Percentiles rank a stretch among this genome's conserved stretches.
Evolutionary conservation across 2,888 invertebrate species (phyloP).

Genomic region (Baccha elongata): DNA sequence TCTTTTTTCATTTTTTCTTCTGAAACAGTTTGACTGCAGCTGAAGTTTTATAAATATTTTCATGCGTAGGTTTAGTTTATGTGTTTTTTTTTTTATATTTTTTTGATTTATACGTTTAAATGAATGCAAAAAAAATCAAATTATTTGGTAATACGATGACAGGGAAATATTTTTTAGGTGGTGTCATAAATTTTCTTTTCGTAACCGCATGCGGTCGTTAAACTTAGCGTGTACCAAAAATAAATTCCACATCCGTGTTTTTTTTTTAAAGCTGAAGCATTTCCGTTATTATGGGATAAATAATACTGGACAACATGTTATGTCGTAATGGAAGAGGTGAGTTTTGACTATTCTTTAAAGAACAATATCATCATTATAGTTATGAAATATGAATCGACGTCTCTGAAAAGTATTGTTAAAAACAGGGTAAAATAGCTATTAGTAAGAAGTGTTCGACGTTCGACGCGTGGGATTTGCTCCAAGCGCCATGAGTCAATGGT

Average conservation of each 20-base stretch:
- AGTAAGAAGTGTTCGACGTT: too few relatives aligned
- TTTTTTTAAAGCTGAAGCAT: neutral
- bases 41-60: slow-evolving; percentile 3
- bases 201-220: slow-evolving; percentile 1
- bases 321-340: too few relatives aligned
- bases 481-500: too few relatives aligned
- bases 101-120: slow-evolving; percentile 19
- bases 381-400: too few relatives aligned
- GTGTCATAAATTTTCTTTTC: slow-evolving; percentile 16
- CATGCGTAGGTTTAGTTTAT: slow-evolving; percentile 4
- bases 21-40: neutral
- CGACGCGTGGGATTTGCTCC: too few relatives aligned
- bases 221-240: neutral
- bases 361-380: too few relatives aligned
- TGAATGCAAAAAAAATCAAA: slow-evolving; percentile 9
- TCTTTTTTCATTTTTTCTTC: neutral
- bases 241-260: slow-evolving; percentile 8
- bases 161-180: slow-evolving; percentile 8
- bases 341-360: too few relatives aligned
- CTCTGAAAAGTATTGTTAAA: too few relatives aligned
- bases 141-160: slow-evolving; percentile 36
- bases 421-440: too few relatives aligned
- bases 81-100: neutral
- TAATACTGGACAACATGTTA: too few relatives aligned
- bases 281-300: neutral